These are phyloP conservation scores for Acrossocheilus wenchowensis DNA, from an alignment of 2,797 vertebrate species.

Conservation along the genomic window DNA sequence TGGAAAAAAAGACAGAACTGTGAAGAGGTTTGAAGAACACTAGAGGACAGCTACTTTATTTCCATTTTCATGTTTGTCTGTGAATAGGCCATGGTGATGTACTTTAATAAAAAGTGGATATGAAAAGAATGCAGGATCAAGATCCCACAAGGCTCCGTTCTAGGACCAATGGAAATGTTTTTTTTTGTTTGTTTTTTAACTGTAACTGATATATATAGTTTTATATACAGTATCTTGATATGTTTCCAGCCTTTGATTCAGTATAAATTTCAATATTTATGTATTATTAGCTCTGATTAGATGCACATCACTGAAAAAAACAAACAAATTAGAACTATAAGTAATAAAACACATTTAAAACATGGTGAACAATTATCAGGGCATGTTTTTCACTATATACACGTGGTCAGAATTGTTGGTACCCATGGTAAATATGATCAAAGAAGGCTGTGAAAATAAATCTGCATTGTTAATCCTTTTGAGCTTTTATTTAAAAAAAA, in stretches of 20 bases:
- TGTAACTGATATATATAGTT: background rate
- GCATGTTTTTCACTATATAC: background rate
- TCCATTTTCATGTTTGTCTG: background rate
- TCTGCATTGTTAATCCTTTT: too few species aligned
- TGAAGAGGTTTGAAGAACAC: slow-evolving; percentile 6
- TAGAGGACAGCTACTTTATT: slow-evolving; percentile 11
- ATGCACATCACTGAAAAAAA: background rate
- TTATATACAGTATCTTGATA: background rate
- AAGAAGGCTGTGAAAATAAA: too few species aligned
- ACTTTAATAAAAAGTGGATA: slow-evolving; percentile 18
- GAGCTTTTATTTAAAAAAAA: too few species aligned
- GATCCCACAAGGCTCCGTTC: background rate
- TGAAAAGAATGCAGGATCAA: slow-evolving; percentile 11
- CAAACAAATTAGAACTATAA: background rate
- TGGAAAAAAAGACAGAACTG: slow-evolving; percentile 37
- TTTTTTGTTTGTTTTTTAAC: background rate
- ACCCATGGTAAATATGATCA: too few species aligned
- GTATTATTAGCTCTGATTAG: background rate
- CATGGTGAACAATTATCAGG: background rate
- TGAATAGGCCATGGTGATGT: slow-evolving; percentile 16
- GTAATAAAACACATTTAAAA: background rate
- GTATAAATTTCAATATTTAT: background rate
- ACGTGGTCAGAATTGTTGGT: too few species aligned
- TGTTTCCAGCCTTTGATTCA: background rate
- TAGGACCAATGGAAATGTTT: background rate